Evolutionary conservation across 2,797 vertebrate species (phyloP), one percentile per base, ranked within the genome.

Genomic region (Peromyscus attwateri): DNA sequence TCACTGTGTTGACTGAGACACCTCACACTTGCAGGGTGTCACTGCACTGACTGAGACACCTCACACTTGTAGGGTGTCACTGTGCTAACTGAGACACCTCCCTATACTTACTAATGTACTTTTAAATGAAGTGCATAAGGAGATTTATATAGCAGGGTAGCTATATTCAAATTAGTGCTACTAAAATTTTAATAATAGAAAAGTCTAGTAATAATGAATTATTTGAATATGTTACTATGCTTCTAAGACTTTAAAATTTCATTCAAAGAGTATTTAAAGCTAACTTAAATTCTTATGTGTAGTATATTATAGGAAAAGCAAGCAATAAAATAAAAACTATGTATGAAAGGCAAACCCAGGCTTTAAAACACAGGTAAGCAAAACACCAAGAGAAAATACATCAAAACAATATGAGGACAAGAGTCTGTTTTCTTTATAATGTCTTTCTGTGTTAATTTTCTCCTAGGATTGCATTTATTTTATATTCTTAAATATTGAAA

Each of bases 161-260:
- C 84, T 31, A 57, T 17, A 13, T 5, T 4, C 29, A 43, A 46
- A 80, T 76, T 92, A 71, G 87, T 57, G 10, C 85, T 91, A 82
- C 66, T 79, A 96, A 83, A 96, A 92, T 25, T 82, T 77, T n/a
- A 93, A 75, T 34, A 92, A 27, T 25, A 49, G 52, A 91, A 79
- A 87, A 87, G 17, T 37, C 64, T 60, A 91, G 43, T 0, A 76
- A 57, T 9, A 66, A 17, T 13, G 17, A 12, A 66, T 94, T 70
- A 85, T 57, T 37, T 88, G 43, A 92, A 82, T 83, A 91, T 1
- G 68, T 70, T 66, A 89, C 31, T n/a, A 64, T 89, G 82, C 14
- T 70, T 93, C 82, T 29, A 95, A 87, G 90, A 9, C 43, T 89
- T 95, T 87, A 91, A 85, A 94, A 84, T 34, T 14, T 23, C 40